Evolutionary conservation across 2,888 invertebrate genomes (phyloP), one percentile per base, ranked within the genome.

Genomic region (Synergus laeviventris): DNA sequence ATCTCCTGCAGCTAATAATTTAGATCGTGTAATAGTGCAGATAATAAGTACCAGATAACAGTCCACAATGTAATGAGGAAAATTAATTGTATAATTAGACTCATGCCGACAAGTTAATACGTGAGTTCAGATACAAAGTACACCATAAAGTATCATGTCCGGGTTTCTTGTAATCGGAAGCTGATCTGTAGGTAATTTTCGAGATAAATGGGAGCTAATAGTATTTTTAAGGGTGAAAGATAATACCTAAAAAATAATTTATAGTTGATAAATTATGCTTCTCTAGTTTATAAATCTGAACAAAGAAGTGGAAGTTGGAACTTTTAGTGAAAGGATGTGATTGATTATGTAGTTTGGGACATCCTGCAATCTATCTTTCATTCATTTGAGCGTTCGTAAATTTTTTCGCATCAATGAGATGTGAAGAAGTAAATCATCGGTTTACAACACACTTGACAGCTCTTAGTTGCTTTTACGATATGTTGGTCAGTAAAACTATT

Each of bases 81-180:
- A 70, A 70, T 70, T 70, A 70, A 70, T 70, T 70, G 70, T 54
- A 70, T 70, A 70, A 70, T 70, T 70, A 70, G 49, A n/a, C 49
- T 54, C 36, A 49, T 70, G 70, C 66, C n/a, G 70, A 31, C 31
- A 70, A 36, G 49, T 54, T 70, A 45, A 70, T 70, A 54, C 31
- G 49, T 36, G 70, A 70, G 70, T 49, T 54, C 36, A 70, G 49
- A 70, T 49, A 5, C 49, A 45, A 54, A 49, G 45, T 31, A 31
- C 70, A 54, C 11, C 70, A 54, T 70, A 54, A 70, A n/a, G 49
- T 5, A 49, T 70, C 70, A 49, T 31, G 36, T 70, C 31, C 45
- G 49, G 70, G 16, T 49, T 54, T 54, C 49, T 70, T 36, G n/a
- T n/a, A 24, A 70, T 70, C 49, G 36, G 70, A 70, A 70, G 70